These are phyloP conservation scores for Augochlorella aurata DNA, from an alignment of 2,888 invertebrate species.

Conservation along the genomic window DNA sequence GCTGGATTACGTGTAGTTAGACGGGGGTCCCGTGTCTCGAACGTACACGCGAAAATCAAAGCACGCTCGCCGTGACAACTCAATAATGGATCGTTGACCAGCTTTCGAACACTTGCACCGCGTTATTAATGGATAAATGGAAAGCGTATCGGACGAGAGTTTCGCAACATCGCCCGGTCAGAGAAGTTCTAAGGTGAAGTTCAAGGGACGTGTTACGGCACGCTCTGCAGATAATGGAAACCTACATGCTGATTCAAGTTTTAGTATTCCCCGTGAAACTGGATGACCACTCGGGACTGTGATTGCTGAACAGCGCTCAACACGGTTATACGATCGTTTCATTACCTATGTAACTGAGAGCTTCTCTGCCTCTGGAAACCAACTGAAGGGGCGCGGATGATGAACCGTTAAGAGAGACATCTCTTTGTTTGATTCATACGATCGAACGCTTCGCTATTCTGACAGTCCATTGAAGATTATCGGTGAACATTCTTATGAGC, in stretches of 20 bases:
- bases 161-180: conserved; percentile 39
- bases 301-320: neutral
- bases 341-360: neutral
- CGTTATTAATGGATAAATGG: conserved; percentile 53
- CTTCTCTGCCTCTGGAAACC: too few species aligned
- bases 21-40: conserved; percentile 19
- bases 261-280: neutral
- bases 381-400: too few species aligned
- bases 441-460: too few species aligned
- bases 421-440: too few species aligned
- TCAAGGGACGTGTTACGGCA: conserved; percentile 16
- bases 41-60: conserved; percentile 44
- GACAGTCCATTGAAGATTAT: too few species aligned
- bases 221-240: conserved; percentile 4
- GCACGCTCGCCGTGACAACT: conserved; percentile 37
- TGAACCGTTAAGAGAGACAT: too few species aligned
- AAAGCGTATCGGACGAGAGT: conserved; percentile 55
- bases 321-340: conserved; percentile 9
- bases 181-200: conserved; percentile 36
- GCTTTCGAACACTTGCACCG: conserved; percentile 41
- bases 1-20: conserved; percentile 48
- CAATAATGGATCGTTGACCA: conserved; percentile 48
- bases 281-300: conserved; percentile 3
- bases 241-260: conserved; percentile 10
- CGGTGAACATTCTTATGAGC: too few species aligned